A percentile compares a stretch with the other conserved stretches of the same genome.
phyloP scores from a whole-genome alignment of 2,888 invertebrate species.

The Euzophera pinguis region DNA sequence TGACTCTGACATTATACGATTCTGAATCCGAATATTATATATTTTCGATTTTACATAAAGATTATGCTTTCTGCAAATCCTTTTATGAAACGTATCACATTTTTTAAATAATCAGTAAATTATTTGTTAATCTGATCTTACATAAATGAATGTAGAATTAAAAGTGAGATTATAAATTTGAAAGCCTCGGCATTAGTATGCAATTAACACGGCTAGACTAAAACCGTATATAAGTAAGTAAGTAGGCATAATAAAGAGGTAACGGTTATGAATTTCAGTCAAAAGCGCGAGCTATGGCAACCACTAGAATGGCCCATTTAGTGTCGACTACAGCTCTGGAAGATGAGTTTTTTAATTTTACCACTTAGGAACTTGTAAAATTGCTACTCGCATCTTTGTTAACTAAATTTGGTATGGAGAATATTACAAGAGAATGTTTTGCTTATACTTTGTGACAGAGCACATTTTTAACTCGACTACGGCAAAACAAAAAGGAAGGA shows the following conservation, averaged over 20 bases:
- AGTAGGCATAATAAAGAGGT: neutral
- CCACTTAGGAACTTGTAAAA: constrained; percentile 16
- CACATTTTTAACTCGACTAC: neutral
- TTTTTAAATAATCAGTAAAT: too few relatives aligned
- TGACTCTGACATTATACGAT: too few relatives aligned
- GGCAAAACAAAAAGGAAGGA: too few relatives aligned
- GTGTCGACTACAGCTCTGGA: constrained; percentile 17
- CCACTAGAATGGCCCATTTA: constrained; percentile 22
- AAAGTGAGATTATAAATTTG: too few relatives aligned
- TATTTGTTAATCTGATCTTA: too few relatives aligned
- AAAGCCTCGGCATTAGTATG: neutral
- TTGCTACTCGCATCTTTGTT: constrained; percentile 4
- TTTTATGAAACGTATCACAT: too few relatives aligned
- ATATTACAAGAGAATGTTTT: neutral
- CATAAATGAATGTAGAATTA: too few relatives aligned
- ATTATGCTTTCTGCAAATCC: too few relatives aligned
- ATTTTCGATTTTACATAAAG: too few relatives aligned
- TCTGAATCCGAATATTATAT: too few relatives aligned
- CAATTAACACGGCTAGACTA: neutral
- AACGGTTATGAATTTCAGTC: constrained; percentile 15
- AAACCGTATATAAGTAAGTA: neutral
- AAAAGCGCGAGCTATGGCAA: constrained; percentile 15
- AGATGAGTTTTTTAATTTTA: constrained; percentile 31
- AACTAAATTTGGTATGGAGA: neutral
- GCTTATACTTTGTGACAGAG: neutral